A percentile compares a stretch with the other conserved stretches of the same genome.
Conservation (phyloP, 2,113 vertebrate genomes). For the Coregonus clupeaformis region DNA sequence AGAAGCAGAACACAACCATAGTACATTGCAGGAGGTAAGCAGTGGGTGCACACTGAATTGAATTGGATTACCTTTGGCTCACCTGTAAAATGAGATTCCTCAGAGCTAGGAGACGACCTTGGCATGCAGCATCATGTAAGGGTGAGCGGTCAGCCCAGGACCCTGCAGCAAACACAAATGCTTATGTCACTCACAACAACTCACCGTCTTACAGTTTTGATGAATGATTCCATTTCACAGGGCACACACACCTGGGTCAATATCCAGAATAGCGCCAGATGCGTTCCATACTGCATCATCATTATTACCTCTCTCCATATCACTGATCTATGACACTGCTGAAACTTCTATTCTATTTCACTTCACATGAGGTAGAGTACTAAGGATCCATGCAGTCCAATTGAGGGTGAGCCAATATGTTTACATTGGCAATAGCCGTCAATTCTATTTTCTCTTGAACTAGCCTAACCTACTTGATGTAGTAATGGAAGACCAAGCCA, state of each 20-base stretch:
- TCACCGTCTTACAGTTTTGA: not conserved
- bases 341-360: too few species aligned
- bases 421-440: too few species aligned
- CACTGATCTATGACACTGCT: not conserved
- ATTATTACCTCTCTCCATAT: conserved; percentile 41
- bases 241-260: conserved; percentile 71
- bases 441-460: too few species aligned
- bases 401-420: too few species aligned
- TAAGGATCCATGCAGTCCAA: too few species aligned
- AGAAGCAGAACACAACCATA: not conserved
- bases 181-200: too few species aligned
- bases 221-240: not conserved
- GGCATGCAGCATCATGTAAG: conserved; percentile 91
- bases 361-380: too few species aligned
- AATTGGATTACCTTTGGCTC: conserved; percentile 12
- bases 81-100: conserved; percentile 92
- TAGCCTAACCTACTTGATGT: too few species aligned
- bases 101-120: conserved; percentile 90
- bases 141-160: conserved; percentile 95
- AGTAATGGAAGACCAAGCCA: too few species aligned
- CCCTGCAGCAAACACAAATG: conserved; percentile 66
- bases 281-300: conserved; percentile 70
- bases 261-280: conserved; percentile 74
- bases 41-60: not conserved
- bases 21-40: not conserved